Percentiles rank a stretch among this genome's conserved stretches.
phyloP scores from a whole-genome alignment of 2,113 vertebrate species.

The Tor tambroides region DNA sequence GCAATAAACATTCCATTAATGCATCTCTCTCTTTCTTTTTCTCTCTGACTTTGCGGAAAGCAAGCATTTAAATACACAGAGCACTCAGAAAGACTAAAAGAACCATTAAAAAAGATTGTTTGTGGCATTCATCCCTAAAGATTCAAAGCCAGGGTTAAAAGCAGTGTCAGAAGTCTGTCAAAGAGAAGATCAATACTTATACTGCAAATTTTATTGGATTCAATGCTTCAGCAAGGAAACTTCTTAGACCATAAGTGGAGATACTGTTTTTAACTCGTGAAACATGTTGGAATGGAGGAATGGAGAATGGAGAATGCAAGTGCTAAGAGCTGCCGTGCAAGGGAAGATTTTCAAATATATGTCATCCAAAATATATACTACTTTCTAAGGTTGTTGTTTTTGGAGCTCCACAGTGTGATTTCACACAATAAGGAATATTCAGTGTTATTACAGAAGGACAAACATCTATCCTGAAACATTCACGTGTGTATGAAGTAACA shows the following conservation, averaged over 20 bases:
- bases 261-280: background rate
- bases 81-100: background rate
- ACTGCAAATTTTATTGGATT: background rate
- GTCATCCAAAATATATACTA: too few species aligned
- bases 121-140: background rate
- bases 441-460: background rate
- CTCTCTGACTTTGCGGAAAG: background rate
- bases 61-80: background rate
- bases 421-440: background rate
- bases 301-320: too few species aligned
- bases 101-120: background rate
- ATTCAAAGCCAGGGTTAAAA: background rate
- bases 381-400: background rate
- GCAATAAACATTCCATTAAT: background rate
- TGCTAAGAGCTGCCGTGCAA: too few species aligned
- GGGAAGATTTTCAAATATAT: too few species aligned
- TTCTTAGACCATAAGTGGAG: background rate
- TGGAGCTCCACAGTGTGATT: background rate
- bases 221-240: background rate
- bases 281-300: too few species aligned
- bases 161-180: background rate
- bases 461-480: background rate
- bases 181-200: slow-evolving; percentile 6
- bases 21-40: background rate
- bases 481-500: slow-evolving; percentile 3